Base-by-base conservation (phyloP, 2,888 invertebrate species). In the Phaedon cochleariae region DNA sequence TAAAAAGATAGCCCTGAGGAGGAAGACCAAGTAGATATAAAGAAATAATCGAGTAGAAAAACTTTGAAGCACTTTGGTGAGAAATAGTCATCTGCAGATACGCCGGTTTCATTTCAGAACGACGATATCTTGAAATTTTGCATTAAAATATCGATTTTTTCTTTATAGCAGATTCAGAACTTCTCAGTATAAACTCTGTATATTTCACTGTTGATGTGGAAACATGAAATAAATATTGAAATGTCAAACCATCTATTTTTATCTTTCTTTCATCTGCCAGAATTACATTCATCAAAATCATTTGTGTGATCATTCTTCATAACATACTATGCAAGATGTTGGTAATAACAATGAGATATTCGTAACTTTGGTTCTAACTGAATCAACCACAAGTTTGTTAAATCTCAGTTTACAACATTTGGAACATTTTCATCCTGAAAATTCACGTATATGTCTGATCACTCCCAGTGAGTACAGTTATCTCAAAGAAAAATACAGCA, bases 341-440 rank as follows among this genome's bases (percentile, higher is more conserved):
- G 59, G 57, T 21, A 67, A 65, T 57, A 49, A 67, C 54, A 74
- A 76, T 49, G 74, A 78, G 53, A 70, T 80, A 48, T 73, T 77
- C 29, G 79, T 82, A 45, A 79, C 82, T 6, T 74, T 82, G 59
- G 73, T 82, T 17, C 69, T 83, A 15, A 79, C 79, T 2, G 82
- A 83, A 72, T 83, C 82, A 1, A 80, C 81, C 2, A 72, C 80
- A 2, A 81, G 80, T 65, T 52, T 80, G 18, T 70, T 83, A 51
- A 76, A 79, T 55, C 62, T 82, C 41, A 75, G 77, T 64, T 62
- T 80, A 15, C 81, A 79, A 3, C 76, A 79, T 69, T 67, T 83
- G 29, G 81, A 82, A 66, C 75, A 78, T 37, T 62, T 75, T 1
- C 71, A 76, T 57, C 71, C 73, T 20, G 70, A 75, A 26, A 71